A percentile compares a stretch with the other conserved stretches of the same genome.
phyloP scores from a whole-genome alignment of 1,140 invertebrate genomes.

The Ostrea edulis region DNA sequence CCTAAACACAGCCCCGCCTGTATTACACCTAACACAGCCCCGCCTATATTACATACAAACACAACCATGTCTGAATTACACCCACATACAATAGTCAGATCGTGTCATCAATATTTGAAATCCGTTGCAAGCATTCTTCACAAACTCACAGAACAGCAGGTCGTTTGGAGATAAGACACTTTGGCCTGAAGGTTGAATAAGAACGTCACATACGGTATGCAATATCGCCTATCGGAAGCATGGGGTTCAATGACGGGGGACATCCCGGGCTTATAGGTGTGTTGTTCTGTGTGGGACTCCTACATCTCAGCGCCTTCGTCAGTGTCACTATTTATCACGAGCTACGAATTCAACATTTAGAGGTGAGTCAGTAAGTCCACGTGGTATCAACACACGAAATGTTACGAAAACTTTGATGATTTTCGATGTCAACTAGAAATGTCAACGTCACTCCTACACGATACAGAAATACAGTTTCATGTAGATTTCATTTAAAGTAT shows the following conservation, averaged over 20 bases:
- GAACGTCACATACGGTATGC: background rate
- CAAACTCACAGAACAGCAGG: background rate
- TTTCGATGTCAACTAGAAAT: no score
- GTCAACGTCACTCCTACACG: no score
- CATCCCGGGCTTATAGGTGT: background rate
- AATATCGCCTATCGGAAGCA: background rate
- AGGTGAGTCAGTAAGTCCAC: background rate
- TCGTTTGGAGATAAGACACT: background rate
- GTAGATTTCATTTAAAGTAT: no score
- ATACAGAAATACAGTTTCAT: no score
- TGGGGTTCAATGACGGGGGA: background rate
- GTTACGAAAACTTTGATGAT: background rate
- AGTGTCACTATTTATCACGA: conserved; percentile 19
- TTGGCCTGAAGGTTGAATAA: background rate
- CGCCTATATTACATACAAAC: background rate
- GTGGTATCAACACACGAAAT: background rate
- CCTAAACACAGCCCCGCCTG: background rate
- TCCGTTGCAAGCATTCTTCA: background rate
- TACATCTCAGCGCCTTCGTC: conserved; percentile 34
- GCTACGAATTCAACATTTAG: conserved; percentile 18
- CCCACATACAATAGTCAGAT: no score
- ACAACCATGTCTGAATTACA: no score
- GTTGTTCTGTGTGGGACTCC: background rate
- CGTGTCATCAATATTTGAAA: background rate
- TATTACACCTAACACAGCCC: background rate